Evolutionary conservation across 2,113 vertebrate genomes (phyloP), one percentile per base, ranked within the genome.

Genomic region (Aphyosemion australe): DNA sequence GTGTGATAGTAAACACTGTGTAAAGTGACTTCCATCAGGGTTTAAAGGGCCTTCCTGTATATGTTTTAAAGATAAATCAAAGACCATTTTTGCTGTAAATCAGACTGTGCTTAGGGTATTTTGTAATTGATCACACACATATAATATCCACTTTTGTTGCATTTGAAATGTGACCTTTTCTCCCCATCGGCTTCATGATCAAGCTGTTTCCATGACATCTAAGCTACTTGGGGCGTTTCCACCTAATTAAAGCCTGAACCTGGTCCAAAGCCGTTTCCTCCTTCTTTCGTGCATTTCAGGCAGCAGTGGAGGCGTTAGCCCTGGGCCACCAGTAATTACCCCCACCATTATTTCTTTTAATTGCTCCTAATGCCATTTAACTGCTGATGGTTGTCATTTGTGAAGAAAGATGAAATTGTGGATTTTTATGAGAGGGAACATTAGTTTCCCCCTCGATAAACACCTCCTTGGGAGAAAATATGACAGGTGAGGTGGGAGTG

Each of bases 341-440:
- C 26, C 77, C 52, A 60, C 61, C 41, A 63, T 71, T 42, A 67
- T 84, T 86, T 80, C 78, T 61, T 77, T 82, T 87, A 86, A 91
- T 89, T 88, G 79, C 78, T 65, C 69, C 67, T 67, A 75, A 89
- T 81, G 72, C 78, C 69, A 82, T 86, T 85, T 87, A 80, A 83
- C 76, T 62, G 49, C 75, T 86, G 80, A 87, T 77, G 78, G 64
- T 61, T 84, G 77, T 85, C 81, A 75, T 70, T 81, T 54, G 74
- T 16, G 49, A 19, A 74, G 60, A 71, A 79, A 76, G 65, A 62
- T 61, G 32, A 61, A 87, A 78, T 80, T 81, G 76, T 77, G 69
- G 75, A 79, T 72, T 84, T 53, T 84, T 77, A 80, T 79, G 64
- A 61, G 20, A 20, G 9, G 51, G n/a, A 52, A 51, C 63, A 43